Base-by-base conservation (phyloP, 2,113 vertebrate species). In the Etia nguti region DNA sequence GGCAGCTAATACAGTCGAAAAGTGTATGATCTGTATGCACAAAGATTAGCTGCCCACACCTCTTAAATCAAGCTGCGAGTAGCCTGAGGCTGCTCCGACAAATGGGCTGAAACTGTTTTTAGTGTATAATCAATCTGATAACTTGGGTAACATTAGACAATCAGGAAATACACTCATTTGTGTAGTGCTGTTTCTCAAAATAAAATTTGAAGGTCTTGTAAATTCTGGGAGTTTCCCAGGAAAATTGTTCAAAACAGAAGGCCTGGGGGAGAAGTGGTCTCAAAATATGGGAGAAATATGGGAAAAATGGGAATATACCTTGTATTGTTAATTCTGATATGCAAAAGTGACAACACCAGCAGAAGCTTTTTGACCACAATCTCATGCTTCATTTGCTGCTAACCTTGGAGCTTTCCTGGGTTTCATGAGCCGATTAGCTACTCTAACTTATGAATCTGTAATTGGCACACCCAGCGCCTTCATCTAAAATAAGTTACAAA, bases 401-500 rank as follows among this genome's bases (percentile, higher is more conserved):
- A 43, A 43, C n/a, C 15, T 41, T 68, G n/a, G 36, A 68, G 36
- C 34, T 41, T 70, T 70, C n/a, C 36, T 70, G n/a, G 65, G 12
- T 10, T 70, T 70, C 38, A 43, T 43, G 38, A 43, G 38, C 36
- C 16, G 65, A 70, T 43, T 70, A 43, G 41, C 41, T 43, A 11
- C 41, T 43, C 10, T 11, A 43, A 43, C 41, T 12, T 43, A 43
- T 43, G 41, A 43, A 43, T 43, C 41, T 11, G 11, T 12, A 12
- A 43, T 4, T 43, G 41, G 11, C 10, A n/a, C n/a, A 70, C 12
- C n/a, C 65, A 70, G 0, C 1, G 1, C n/a, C n/a, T 4, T 70
- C 13, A 24, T 70, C 38, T 43, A 70, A 24, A 26, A 46, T 26
- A 18, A 73, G 34, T 68, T 65, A 36, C 12, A 36, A 65, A 10